These are phyloP conservation scores for Ptychobarbus kaznakovi DNA, from an alignment of 2,797 vertebrate genomes.

Conservation along the genomic window DNA sequence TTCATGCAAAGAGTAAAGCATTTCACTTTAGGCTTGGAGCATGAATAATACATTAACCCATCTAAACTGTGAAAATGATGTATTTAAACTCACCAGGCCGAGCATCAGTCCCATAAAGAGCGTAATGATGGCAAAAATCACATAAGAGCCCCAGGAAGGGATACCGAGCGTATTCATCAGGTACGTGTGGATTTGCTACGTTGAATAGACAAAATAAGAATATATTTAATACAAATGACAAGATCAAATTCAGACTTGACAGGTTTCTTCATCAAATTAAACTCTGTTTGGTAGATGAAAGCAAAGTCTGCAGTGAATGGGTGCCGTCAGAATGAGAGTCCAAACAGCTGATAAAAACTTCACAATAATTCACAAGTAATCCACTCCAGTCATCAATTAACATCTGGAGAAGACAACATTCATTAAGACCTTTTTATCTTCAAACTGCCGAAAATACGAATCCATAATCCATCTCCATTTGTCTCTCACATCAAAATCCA, in stretches of 20 bases:
- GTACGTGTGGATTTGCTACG: slow-evolving; percentile 66
- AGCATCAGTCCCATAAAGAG: slow-evolving; percentile 83
- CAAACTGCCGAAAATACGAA: neutral
- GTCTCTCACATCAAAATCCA: too few species aligned
- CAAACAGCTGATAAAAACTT: neutral
- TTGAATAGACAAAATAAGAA: neutral
- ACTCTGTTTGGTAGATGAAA: neutral
- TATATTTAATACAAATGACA: neutral
- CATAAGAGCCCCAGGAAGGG: slow-evolving; percentile 78
- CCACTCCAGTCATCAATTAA: neutral
- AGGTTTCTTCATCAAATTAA: neutral
- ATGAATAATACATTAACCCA: slow-evolving; percentile 20
- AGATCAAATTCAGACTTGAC: neutral
- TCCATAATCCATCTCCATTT: too few species aligned
- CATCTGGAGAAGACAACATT: fast-evolving
- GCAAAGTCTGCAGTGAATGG: neutral
- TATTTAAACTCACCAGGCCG: slow-evolving; percentile 81
- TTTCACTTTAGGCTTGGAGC: slow-evolving; percentile 18
- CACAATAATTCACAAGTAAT: neutral
- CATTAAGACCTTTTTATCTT: too few species aligned
- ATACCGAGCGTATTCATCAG: slow-evolving; percentile 63
- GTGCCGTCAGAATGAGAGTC: neutral
- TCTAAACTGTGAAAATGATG: neutral
- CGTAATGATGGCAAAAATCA: slow-evolving; percentile 81
- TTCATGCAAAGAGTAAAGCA: slow-evolving; percentile 20